Evolutionary conservation across 2,888 invertebrate species (phyloP).

Genomic region (Hylaea fasciaria): DNA sequence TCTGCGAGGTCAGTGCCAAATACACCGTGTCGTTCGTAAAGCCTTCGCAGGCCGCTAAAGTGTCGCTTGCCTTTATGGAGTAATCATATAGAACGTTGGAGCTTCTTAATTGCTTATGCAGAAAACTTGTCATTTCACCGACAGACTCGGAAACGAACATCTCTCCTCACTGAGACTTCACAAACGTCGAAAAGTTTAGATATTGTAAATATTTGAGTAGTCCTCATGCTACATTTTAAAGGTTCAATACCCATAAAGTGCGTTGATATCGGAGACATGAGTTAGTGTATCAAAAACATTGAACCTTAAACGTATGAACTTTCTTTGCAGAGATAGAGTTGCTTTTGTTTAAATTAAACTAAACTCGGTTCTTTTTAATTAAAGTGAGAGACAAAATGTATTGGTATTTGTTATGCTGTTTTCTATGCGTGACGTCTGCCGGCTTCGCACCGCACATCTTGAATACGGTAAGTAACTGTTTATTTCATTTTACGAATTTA

Average conservation of each 20-base stretch:
- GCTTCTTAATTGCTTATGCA: constrained; percentile 44
- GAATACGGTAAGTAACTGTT: constrained; percentile 60
- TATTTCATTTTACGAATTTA: constrained; percentile 39
- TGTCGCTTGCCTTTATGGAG: constrained; percentile 56
- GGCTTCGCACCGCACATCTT: constrained; percentile 50
- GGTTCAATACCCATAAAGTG: constrained; percentile 65
- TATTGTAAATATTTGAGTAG: constrained; percentile 26
- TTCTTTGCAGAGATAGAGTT: constrained; percentile 49
- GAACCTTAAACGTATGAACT: constrained; percentile 64
- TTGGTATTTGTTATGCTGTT: constrained; percentile 56
- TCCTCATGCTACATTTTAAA: constrained; percentile 68
- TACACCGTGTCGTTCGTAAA: constrained; percentile 59
- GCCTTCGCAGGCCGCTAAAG: constrained; percentile 69
- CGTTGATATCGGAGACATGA: constrained; percentile 68
- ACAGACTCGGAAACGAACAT: constrained; percentile 17
- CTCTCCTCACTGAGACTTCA: constrained; percentile 4
- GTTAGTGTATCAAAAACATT: constrained; percentile 78
- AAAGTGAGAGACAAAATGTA: constrained; percentile 50
- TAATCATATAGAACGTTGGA: constrained; percentile 39
- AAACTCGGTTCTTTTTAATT: constrained; percentile 5
- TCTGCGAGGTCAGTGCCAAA: constrained; percentile 82
- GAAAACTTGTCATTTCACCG: constrained; percentile 19
- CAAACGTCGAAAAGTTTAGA: neutral
- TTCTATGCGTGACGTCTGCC: constrained; percentile 54
- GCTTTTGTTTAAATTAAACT: constrained; percentile 5